phyloP scores from a whole-genome alignment of 2,113 vertebrate species.

The Centropus bengalensis region DNA sequence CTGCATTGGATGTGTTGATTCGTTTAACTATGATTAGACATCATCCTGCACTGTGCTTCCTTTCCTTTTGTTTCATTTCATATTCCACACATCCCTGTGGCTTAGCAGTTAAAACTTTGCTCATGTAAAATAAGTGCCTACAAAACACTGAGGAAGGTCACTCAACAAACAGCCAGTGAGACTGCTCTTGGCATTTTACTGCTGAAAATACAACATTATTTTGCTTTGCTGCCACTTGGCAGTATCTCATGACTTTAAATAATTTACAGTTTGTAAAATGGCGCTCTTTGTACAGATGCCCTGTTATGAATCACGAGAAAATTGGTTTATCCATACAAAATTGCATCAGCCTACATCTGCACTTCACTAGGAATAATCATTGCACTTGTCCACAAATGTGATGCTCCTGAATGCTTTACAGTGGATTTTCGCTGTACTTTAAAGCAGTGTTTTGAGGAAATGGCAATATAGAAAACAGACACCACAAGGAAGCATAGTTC shows the following conservation, averaged over 20 bases:
- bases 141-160: not conserved
- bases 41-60: not conserved
- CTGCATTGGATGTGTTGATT: not conserved
- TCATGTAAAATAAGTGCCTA: not conserved
- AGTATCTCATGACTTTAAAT: not conserved
- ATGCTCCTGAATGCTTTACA: not conserved
- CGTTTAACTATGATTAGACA: not conserved
- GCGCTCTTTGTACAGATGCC: not conserved
- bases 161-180: not conserved
- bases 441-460: not conserved
- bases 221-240: conserved; percentile 32
- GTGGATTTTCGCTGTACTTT: not conserved
- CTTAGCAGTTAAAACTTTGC: not conserved
- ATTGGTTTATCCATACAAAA: not conserved
- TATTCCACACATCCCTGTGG: not conserved
- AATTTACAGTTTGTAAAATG: conserved; percentile 6
- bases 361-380: not conserved
- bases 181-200: conserved; percentile 6
- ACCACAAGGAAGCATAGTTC: not conserved
- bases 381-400: not conserved
- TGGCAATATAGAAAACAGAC: not conserved
- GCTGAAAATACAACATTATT: conserved; percentile 4
- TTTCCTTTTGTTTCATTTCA: not conserved
- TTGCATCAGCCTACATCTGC: not conserved
- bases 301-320: not conserved